A percentile compares a stretch with the other conserved stretches of the same genome.
Evolutionary conservation across 2,888 invertebrate species (phyloP).

Genomic region (Lepidocyrtoides sp.): DNA sequence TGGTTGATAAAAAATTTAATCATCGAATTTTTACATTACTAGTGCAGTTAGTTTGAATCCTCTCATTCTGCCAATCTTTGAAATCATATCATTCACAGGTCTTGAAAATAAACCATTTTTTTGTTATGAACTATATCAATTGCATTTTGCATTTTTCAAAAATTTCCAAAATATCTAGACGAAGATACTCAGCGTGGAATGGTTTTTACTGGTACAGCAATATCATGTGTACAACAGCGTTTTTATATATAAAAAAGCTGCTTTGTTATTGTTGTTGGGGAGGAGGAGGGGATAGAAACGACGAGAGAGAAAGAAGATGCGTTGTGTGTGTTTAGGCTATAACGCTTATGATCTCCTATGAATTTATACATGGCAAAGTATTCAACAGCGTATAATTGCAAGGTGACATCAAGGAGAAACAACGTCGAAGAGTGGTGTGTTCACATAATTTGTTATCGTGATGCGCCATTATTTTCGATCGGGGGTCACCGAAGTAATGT

Average conservation of each 20-base stretch:
- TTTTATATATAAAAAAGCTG: slow-evolving; percentile 11
- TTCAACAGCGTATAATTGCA: slow-evolving; percentile 60
- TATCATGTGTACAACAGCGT: background rate
- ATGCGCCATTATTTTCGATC: background rate
- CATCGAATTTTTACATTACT: too few relatives aligned
- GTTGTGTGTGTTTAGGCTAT: background rate
- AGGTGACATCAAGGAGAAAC: slow-evolving; percentile 80
- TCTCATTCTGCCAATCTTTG: too few relatives aligned
- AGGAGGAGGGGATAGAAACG: background rate
- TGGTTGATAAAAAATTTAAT: too few relatives aligned
- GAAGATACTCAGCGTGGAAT: too few relatives aligned
- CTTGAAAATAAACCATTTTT: too few relatives aligned
- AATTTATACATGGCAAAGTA: background rate
- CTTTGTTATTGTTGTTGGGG: slow-evolving; percentile 39
- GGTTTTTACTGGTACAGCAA: background rate
- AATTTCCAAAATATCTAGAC: too few relatives aligned
- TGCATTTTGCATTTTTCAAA: too few relatives aligned
- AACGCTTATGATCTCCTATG: background rate
- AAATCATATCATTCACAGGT: too few relatives aligned
- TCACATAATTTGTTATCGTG: slow-evolving; percentile 15
- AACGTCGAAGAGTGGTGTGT: slow-evolving; percentile 58
- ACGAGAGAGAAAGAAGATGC: background rate
- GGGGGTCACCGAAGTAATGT: background rate
- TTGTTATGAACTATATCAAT: too few relatives aligned
- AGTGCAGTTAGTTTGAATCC: too few relatives aligned